These are phyloP conservation scores for Aphis craccivora DNA, from an alignment of 1,140 invertebrate species.

Conservation along the genomic window DNA sequence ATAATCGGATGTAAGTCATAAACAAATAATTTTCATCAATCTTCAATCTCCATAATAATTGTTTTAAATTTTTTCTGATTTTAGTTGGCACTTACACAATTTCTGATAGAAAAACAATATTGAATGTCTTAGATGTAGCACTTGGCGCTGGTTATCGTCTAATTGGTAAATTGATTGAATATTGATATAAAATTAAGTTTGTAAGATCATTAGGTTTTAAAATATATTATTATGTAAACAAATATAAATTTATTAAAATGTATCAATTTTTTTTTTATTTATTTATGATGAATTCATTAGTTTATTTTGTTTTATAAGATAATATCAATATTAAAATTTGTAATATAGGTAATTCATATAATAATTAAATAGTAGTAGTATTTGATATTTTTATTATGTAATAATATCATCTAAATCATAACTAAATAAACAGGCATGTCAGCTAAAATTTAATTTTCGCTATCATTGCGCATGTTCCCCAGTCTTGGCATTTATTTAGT, in stretches of 20 bases:
- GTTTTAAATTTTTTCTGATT: neutral
- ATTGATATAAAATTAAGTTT: neutral
- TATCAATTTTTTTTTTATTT: too few relatives aligned
- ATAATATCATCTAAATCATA: neutral
- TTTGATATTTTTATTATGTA: neutral
- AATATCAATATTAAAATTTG: neutral
- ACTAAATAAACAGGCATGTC: too few relatives aligned
- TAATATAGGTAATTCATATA: neutral
- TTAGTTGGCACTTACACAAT: conserved; percentile 69
- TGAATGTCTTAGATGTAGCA: conserved; percentile 66
- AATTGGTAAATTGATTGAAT: conserved; percentile 66
- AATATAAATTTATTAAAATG: too few relatives aligned
- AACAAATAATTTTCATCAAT: neutral
- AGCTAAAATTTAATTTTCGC: too few relatives aligned
- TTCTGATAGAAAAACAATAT: conserved; percentile 64
- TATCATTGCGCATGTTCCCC: too few relatives aligned
- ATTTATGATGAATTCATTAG: neutral
- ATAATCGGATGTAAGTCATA: conserved; percentile 33
- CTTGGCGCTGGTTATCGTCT: conserved; percentile 69
- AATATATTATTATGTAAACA: neutral
- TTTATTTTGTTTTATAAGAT: neutral
- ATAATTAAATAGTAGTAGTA: neutral
- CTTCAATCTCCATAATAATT: neutral
- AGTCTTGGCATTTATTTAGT: too few relatives aligned
- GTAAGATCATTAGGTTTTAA: neutral